Base-by-base conservation (phyloP, 2,888 invertebrate species). In the Orthosia cruda region DNA sequence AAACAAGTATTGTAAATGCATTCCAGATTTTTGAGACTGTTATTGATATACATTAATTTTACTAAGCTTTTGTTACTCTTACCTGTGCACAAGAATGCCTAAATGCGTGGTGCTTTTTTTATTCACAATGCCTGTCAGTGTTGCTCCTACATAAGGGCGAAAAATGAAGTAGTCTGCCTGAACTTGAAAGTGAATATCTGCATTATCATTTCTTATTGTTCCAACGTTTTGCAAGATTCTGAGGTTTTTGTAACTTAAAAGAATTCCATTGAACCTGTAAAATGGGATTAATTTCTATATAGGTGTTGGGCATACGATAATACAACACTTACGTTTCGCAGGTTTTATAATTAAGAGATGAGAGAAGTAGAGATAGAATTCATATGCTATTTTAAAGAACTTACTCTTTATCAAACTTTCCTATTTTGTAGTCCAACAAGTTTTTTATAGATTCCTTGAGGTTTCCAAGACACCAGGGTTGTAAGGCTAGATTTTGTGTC, bases 101-200 rank as follows among this genome's bases (percentile, higher is more conserved):
- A 98, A 94, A 93, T 98, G 98, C 84, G 97, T 97, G 52, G 94
- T 92, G 82, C 97, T 97, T 83, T 97, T 97, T 91, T 98, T 98
- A 89, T 97, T 98, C 0, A 98, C 97, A 83, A 97, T 91, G 15
- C 98, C 98, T 90, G 96, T 97, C 63, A 98, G 90, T 50, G 93
- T 95, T 77, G 97, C 97, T 4, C 97, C 98, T 65, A 97, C 93
- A 90, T 94, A 91, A 16, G 98, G 98, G 81, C 96, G 97, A 89
- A 96, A 96, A 80, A 98, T 93, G 89, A 97, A 98, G 91, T 98
- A 98, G 86, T 98, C 98, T 23, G 97, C 98, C 91, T 97, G 97
- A 4, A 98, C 96, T 94, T 98, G 97, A 78, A 98, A 94, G 89
- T 98, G 97, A 78, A 98, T 97, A 85, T 97, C 97, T 79, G 97